phyloP scores from a whole-genome alignment of 2,113 vertebrate genomes.

The Stegostoma tigrinum region DNA sequence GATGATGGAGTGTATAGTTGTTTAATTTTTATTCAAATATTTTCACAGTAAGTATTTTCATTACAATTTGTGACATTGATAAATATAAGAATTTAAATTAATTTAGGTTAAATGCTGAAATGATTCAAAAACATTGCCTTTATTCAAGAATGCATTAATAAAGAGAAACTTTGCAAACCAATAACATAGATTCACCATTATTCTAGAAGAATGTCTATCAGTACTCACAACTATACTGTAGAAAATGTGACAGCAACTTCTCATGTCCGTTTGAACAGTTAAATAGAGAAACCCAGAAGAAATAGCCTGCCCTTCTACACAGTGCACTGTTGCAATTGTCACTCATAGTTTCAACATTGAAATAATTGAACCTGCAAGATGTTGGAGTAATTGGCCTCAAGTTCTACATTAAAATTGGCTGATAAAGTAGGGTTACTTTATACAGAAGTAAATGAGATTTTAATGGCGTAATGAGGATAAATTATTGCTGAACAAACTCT shows the following conservation, averaged over 20 bases:
- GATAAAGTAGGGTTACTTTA: too few species aligned
- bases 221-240: background rate
- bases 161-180: background rate
- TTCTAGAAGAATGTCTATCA: background rate
- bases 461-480: too few species aligned
- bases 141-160: background rate
- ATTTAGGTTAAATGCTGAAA: constrained; percentile 6
- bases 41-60: background rate
- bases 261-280: too few species aligned
- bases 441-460: too few species aligned
- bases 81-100: background rate
- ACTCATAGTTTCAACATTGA: too few species aligned
- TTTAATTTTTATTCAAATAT: constrained; percentile 8
- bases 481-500: too few species aligned
- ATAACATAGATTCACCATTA: background rate
- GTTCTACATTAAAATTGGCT: too few species aligned
- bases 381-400: too few species aligned
- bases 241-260: background rate
- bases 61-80: background rate
- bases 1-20: background rate
- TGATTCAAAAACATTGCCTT: background rate
- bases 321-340: too few species aligned
- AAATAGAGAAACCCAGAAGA: too few species aligned
- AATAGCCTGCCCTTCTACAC: too few species aligned
- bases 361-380: too few species aligned